phyloP scores from a whole-genome alignment of 2,113 vertebrate genomes.

The Proteles cristata region DNA sequence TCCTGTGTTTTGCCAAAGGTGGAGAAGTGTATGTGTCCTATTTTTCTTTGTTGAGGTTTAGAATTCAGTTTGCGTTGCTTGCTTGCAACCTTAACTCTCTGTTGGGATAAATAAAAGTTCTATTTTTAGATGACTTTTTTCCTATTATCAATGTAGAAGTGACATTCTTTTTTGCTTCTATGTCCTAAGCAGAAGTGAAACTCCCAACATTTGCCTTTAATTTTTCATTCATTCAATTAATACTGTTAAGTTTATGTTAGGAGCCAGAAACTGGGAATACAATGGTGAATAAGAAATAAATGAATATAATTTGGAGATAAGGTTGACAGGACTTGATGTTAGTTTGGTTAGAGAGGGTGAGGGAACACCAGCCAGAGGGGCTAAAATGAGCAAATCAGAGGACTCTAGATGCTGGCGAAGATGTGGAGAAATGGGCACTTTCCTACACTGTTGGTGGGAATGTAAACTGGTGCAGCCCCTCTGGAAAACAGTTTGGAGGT shows the following conservation, averaged over 20 bases:
- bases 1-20: not conserved
- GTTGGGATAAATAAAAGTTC: not conserved
- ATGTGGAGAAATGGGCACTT: too few relatives aligned
- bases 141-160: not conserved
- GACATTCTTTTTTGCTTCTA: not conserved
- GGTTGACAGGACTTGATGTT: not conserved
- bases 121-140: not conserved
- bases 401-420: too few relatives aligned
- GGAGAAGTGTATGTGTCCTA: not conserved
- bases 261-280: not conserved
- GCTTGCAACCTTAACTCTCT: not conserved
- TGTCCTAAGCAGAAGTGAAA: not conserved
- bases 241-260: not conserved
- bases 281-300: not conserved
- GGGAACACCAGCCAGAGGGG: too few relatives aligned
- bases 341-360: not conserved
- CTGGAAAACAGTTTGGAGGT: too few relatives aligned
- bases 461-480: too few relatives aligned
- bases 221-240: not conserved
- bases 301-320: not conserved
- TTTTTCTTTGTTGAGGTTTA: not conserved
- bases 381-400: too few relatives aligned
- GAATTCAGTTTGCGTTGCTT: constrained; percentile 18
- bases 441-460: too few relatives aligned
- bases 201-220: not conserved